phyloP scores from a whole-genome alignment of 2,113 vertebrate species.

The Sylvietta virens region DNA sequence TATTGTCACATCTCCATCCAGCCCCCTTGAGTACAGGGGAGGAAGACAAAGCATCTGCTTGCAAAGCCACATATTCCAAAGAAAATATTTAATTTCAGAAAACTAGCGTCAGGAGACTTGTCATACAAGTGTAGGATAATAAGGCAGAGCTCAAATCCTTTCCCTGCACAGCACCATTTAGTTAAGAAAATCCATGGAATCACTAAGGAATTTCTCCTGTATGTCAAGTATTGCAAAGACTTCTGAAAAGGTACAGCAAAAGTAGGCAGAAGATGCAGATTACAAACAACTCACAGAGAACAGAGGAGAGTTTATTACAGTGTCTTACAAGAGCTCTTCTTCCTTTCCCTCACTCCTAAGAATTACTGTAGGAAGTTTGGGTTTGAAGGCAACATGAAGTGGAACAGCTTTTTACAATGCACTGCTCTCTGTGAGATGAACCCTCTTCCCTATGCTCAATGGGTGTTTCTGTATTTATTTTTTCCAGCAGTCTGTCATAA shows the following conservation, averaged over 20 bases:
- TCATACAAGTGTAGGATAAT: not conserved
- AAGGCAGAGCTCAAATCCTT: constrained; percentile 35
- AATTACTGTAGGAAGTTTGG: not conserved
- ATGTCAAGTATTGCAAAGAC: constrained; percentile 20
- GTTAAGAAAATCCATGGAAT: constrained; percentile 27
- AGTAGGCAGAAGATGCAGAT: constrained; percentile 20
- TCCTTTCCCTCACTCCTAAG: not conserved
- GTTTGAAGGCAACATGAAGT: not conserved
- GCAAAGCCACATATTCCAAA: constrained; percentile 34
- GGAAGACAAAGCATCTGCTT: constrained; percentile 23
- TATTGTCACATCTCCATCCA: constrained; percentile 35
- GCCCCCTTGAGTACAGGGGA: constrained; percentile 4
- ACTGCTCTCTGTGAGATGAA: not conserved
- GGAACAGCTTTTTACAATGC: not conserved
- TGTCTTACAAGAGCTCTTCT: constrained; percentile 24
- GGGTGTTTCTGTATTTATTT: not conserved
- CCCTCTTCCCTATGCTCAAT: not conserved
- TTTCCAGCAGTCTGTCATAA: not conserved
- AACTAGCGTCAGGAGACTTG: constrained; percentile 11
- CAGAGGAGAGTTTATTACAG: constrained; percentile 6
- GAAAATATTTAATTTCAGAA: not conserved
- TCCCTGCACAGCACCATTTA: constrained; percentile 43
- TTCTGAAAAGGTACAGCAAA: constrained; percentile 37
- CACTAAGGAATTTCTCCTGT: not conserved
- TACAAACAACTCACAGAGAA: constrained; percentile 33